phyloP scores from a whole-genome alignment of 2,888 invertebrate genomes.

The Eubasilissa splendida region DNA sequence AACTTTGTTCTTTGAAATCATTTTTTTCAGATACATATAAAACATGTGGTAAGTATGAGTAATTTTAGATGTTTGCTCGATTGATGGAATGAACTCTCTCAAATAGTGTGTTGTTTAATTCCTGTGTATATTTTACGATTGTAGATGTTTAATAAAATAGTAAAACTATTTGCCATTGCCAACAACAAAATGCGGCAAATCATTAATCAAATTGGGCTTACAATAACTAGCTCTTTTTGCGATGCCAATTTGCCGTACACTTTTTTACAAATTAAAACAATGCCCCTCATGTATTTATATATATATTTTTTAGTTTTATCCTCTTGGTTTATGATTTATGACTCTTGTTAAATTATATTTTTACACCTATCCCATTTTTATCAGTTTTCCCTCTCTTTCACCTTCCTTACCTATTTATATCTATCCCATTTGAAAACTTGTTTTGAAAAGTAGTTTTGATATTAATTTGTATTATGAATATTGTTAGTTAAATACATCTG shows the following conservation, averaged over 20 bases:
- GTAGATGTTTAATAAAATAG: slow-evolving; percentile 1
- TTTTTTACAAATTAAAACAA: slow-evolving; percentile 2
- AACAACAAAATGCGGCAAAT: slow-evolving; percentile 46
- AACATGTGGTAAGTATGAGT: no score
- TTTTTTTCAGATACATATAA: no score
- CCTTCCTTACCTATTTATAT: slow-evolving; percentile 21
- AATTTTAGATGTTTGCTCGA: no score
- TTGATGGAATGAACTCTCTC: no score
- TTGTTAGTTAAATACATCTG: slow-evolving; percentile 1
- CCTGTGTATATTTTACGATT: neutral
- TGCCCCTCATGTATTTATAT: slow-evolving; percentile 3
- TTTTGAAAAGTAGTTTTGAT: neutral
- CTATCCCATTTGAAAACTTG: slow-evolving; percentile 24
- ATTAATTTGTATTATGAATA: slow-evolving; percentile 6
- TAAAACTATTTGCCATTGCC: slow-evolving; percentile 40
- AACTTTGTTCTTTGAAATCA: no score
- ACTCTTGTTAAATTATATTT: slow-evolving; percentile 15
- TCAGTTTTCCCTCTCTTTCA: slow-evolving; percentile 23
- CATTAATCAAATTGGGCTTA: slow-evolving; percentile 41
- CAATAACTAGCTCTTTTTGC: slow-evolving; percentile 44
- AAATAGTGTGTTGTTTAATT: no score
- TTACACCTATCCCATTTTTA: slow-evolving; percentile 24
- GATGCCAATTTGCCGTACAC: slow-evolving; percentile 49
- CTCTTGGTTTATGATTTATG: neutral
- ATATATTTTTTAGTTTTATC: slow-evolving; percentile 11